A percentile compares a stretch with the other conserved stretches of the same genome.
Conservation (phyloP, 2,113 vertebrate genomes). For the Oxygymnocypris stewartii region DNA sequence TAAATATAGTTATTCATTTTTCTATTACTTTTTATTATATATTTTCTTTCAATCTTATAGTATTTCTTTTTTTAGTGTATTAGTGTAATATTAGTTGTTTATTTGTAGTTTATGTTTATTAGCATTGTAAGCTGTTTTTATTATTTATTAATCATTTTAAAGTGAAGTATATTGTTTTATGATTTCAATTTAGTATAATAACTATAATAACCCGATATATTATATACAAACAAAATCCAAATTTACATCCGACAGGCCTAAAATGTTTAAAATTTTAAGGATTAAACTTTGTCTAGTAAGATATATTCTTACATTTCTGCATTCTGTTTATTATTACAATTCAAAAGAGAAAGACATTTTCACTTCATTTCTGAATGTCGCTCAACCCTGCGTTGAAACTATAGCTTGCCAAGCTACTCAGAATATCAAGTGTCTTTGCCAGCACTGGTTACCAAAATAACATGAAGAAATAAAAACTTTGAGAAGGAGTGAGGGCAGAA, state of each 20-base stretch:
- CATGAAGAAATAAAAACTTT: conserved; percentile 16
- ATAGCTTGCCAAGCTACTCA: not conserved
- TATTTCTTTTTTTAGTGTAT: too few relatives aligned
- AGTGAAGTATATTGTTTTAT: too few relatives aligned
- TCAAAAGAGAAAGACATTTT: not conserved
- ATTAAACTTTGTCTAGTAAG: not conserved
- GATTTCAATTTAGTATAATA: too few relatives aligned
- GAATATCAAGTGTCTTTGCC: not conserved
- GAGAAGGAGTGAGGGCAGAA: conserved; percentile 27
- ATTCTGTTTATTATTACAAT: not conserved
- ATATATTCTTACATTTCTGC: not conserved
- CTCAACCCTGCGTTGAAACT: not conserved
- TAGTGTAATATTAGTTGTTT: too few relatives aligned
- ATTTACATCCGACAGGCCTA: not conserved
- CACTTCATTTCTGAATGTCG: not conserved
- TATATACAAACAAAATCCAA: not conserved
- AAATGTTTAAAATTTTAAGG: not conserved
- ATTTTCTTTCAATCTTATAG: too few relatives aligned
- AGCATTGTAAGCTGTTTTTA: too few relatives aligned
- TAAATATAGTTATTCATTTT: too few relatives aligned
- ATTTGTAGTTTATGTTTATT: too few relatives aligned
- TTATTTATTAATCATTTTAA: too few relatives aligned
- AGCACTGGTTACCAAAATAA: not conserved
- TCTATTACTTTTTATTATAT: too few relatives aligned
- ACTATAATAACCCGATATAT: not conserved